phyloP scores from a whole-genome alignment of 2,797 vertebrate genomes.

The Crossoptilon crossoptilon region DNA sequence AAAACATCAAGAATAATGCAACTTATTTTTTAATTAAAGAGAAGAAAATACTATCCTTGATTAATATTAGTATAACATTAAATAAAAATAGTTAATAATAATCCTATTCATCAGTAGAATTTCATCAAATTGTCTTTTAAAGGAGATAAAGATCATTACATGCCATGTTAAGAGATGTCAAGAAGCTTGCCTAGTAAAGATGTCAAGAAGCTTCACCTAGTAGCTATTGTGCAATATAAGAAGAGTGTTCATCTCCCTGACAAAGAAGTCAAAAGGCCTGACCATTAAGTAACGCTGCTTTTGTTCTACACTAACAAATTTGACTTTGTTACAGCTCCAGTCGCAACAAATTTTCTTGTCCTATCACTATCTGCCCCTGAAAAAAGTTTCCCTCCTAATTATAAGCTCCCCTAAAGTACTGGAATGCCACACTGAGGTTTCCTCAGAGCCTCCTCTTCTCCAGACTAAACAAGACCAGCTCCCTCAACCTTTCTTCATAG shows the following conservation, averaged over 20 bases:
- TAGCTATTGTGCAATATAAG: not conserved
- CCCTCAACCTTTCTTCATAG: too few species aligned
- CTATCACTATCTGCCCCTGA: too few species aligned
- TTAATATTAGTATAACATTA: not conserved
- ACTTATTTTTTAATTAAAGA: not conserved
- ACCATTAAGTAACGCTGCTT: not conserved
- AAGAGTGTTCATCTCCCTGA: not conserved
- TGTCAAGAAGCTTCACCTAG: not conserved
- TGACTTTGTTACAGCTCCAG: not conserved
- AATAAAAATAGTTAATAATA: not conserved
- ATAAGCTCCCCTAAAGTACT: too few species aligned
- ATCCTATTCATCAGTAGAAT: not conserved
- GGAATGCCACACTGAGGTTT: too few species aligned
- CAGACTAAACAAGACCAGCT: too few species aligned
- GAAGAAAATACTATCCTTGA: not conserved
- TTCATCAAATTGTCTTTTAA: not conserved
- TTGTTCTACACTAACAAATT: not conserved
- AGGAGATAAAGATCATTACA: not conserved
- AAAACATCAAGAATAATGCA: not conserved
- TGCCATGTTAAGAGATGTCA: fast-evolving
- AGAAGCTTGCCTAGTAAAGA: not conserved
- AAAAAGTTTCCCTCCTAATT: too few species aligned
- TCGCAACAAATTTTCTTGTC: not conserved
- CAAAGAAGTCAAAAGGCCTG: not conserved
- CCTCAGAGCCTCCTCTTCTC: too few species aligned